Conservation (phyloP, 1,140 invertebrate species). For the Drosophila mojavensis region DNA sequence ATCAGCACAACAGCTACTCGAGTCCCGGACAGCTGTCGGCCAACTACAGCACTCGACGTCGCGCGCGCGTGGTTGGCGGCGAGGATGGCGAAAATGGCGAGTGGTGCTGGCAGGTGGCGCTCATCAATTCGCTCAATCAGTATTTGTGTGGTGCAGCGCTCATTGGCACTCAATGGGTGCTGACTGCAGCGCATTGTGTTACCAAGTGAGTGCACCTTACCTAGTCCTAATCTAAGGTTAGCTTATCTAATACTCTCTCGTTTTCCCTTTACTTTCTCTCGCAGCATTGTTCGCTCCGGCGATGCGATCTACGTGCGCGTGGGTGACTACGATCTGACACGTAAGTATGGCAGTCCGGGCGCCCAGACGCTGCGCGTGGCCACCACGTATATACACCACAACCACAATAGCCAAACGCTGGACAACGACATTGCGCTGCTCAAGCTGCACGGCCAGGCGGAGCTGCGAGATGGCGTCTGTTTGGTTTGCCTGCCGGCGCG, state of each 20-base stretch:
- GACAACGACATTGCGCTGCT: constrained; percentile 98
- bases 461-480: constrained; percentile 93
- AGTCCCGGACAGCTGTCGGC: constrained; percentile 24
- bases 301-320: constrained; percentile 96
- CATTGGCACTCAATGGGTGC: constrained; percentile 96
- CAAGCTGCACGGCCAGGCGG: constrained; percentile 95
- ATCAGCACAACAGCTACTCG: constrained; percentile 33
- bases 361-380: constrained; percentile 95
- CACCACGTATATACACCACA: constrained; percentile 97
- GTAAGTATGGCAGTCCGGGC: constrained; percentile 93
- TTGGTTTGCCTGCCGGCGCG: constrained; percentile 90
- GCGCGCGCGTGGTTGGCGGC: constrained; percentile 93
- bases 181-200: constrained; percentile 98
- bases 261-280: constrained; percentile 50
- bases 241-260: neutral
- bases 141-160: constrained; percentile 98
- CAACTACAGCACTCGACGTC: constrained; percentile 73
- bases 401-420: constrained; percentile 97
- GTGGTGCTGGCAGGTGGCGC: constrained; percentile 98
- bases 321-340: constrained; percentile 95
- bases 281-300: constrained; percentile 94
- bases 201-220: constrained; percentile 90
- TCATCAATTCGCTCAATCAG: constrained; percentile 96
- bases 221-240: neutral
- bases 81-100: constrained; percentile 94